Conservation (phyloP, 2,113 vertebrate species). For the Oryzias curvinotus region DNA sequence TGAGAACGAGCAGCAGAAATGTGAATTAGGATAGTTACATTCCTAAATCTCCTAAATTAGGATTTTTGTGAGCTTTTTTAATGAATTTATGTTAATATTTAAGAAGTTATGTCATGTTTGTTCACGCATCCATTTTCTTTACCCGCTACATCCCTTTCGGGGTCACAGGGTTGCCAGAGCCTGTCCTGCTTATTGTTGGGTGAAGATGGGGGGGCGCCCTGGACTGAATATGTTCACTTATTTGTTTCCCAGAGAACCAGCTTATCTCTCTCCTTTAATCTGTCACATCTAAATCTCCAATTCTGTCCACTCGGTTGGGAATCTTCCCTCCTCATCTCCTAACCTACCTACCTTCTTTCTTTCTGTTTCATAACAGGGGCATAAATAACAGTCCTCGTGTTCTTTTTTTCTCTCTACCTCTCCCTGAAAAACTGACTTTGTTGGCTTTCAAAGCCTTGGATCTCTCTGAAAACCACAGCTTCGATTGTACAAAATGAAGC, state of each 20-base stretch:
- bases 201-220: too few species aligned
- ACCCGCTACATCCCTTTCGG: too few species aligned
- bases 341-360: slow-evolving; percentile 20
- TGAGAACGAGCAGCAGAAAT: too few species aligned
- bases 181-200: too few species aligned
- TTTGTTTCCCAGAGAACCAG: not conserved
- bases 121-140: too few species aligned
- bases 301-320: slow-evolving; percentile 42
- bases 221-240: too few species aligned
- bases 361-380: slow-evolving; percentile 23
- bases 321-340: slow-evolving; percentile 23
- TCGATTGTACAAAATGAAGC: slow-evolving; percentile 70
- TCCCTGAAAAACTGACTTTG: slow-evolving; percentile 68
- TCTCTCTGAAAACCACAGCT: slow-evolving; percentile 54
- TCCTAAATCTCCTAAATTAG: too few species aligned
- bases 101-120: too few species aligned
- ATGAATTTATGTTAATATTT: too few species aligned
- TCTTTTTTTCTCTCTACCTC: slow-evolving; percentile 39
- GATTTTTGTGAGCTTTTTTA: too few species aligned
- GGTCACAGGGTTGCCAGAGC: too few species aligned
- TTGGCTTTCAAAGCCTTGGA: slow-evolving; percentile 66
- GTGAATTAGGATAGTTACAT: too few species aligned
- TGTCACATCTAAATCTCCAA: slow-evolving; percentile 41
- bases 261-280: slow-evolving; percentile 17
- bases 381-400: slow-evolving; percentile 55